These are phyloP conservation scores for Trematomus loennbergii DNA, from an alignment of 2,113 vertebrate species.

Conservation along the genomic window DNA sequence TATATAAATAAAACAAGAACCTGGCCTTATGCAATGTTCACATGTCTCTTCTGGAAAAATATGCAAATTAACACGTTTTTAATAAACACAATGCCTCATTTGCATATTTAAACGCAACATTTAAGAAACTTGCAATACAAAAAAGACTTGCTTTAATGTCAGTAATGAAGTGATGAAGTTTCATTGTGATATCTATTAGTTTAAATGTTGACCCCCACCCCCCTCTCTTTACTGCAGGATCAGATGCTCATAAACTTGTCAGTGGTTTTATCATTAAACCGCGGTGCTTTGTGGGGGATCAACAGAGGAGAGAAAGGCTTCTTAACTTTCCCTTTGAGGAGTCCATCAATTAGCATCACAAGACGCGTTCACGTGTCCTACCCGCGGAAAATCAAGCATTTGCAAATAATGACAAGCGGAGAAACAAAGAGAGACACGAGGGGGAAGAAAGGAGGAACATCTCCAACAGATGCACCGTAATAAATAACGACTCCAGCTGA, in stretches of 20 bases:
- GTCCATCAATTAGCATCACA: slow-evolving; percentile 83
- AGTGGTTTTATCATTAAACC: slow-evolving; percentile 41
- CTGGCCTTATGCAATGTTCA: too few species aligned
- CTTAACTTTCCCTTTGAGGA: slow-evolving; percentile 66
- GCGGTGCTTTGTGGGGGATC: slow-evolving; percentile 33
- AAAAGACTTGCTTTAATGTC: too few species aligned
- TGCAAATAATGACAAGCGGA: slow-evolving; percentile 80
- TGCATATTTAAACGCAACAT: too few species aligned
- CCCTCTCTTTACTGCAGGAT: background rate
- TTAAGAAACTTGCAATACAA: too few species aligned
- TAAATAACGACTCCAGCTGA: slow-evolving; percentile 77
- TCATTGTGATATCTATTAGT: too few species aligned
- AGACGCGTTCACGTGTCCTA: slow-evolving; percentile 71
- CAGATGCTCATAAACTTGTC: slow-evolving; percentile 56
- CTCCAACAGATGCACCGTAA: slow-evolving; percentile 83
- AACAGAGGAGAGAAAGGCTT: slow-evolving; percentile 13
- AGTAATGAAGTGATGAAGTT: too few species aligned
- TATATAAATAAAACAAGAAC: too few species aligned
- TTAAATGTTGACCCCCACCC: too few species aligned
- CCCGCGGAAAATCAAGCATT: slow-evolving; percentile 73
- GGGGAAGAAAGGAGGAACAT: slow-evolving; percentile 78
- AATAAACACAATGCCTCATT: too few species aligned
- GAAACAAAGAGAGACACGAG: slow-evolving; percentile 79
- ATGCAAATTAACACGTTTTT: too few species aligned
- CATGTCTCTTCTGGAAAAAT: too few species aligned